A percentile compares a stretch with the other conserved stretches of the same genome.
These are phyloP conservation scores for Onychomys arenicola DNA, from an alignment of 2,797 vertebrate genomes.

Conservation along the genomic window DNA sequence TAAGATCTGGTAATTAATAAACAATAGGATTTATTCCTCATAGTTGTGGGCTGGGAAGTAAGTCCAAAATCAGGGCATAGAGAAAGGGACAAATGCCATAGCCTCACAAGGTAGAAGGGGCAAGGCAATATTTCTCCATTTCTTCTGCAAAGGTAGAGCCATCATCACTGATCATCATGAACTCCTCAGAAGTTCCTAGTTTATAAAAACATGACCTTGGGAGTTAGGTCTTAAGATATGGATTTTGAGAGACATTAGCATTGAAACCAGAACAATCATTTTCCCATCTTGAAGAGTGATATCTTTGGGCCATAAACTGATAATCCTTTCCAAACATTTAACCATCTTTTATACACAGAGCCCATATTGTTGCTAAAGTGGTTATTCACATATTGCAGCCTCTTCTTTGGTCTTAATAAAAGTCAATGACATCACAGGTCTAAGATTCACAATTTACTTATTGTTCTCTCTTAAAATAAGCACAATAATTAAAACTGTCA, in stretches of 20 bases:
- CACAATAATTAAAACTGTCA: conserved; percentile 56
- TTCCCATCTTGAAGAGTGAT: background rate
- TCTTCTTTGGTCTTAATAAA: conserved; percentile 5
- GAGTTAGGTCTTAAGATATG: background rate
- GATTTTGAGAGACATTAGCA: background rate
- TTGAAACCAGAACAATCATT: background rate
- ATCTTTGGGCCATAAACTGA: background rate
- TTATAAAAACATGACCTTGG: background rate
- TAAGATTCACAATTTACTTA: conserved; percentile 33
- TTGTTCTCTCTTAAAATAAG: conserved; percentile 43
- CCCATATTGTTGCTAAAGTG: conserved; percentile 38
- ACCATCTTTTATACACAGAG: background rate
- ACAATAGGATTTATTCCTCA: background rate
- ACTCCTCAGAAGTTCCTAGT: background rate
- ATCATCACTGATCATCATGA: background rate
- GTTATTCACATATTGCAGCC: background rate
- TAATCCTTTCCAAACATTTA: background rate
- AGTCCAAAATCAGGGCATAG: background rate
- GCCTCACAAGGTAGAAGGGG: background rate
- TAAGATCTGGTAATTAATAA: background rate
- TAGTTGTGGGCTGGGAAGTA: background rate
- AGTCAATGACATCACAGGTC: background rate
- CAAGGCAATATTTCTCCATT: background rate
- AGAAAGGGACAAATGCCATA: background rate
- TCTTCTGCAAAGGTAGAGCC: background rate